Base-by-base conservation (phyloP, 2,888 invertebrate species). In the Scaptomyza polygonia region DNA sequence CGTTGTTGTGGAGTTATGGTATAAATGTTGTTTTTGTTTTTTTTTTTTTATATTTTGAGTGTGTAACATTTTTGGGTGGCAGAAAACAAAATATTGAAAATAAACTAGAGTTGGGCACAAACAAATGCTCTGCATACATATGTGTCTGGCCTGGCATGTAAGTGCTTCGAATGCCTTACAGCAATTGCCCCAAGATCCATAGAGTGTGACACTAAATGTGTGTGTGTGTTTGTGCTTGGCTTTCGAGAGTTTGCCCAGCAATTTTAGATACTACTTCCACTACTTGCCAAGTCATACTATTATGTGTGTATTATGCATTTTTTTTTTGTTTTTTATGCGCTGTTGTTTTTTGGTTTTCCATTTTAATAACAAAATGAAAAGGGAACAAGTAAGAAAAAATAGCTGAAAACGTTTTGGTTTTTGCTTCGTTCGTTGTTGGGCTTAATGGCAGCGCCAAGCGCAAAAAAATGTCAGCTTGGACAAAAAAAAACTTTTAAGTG, bases 41-140 rank as follows among this genome's bases (percentile, higher is more conserved):
- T 14, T 9, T 40, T 34, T 14, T 48, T 49, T 6, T 48, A 12
- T 32, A 5, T 32, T 11, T 30, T 62, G 45, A 56, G 29, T 48
- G 40, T 45, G 51, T 25, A 58, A 47, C 48, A 64, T 67, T 77
- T 83, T 87, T 69, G 77, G 79, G 3, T 39, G 16, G 39, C 16
- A 39, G 65, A 71, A 78, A 85, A 85, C 65, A 85, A 87, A 81
- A 81, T 87, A 87, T 83, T 85, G 77, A 73, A 79, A 84, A 77
- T 71, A 84, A 84, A 80, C 85, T 67, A 47, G 55, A 76, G 65
- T 52, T 68, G 53, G 53, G 32, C 48, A 29, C 36, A 53, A 30
- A 12, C 12, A 14, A 67, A 44, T 58, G 68, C 53, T 55, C 39
- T 83, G 64, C 62, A 52, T 65, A 64, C 65, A 57, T 76, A 71